Percentiles rank a stretch among this genome's conserved stretches.
Conservation (phyloP, 2,797 vertebrate species). For the Myotis findleyi region DNA sequence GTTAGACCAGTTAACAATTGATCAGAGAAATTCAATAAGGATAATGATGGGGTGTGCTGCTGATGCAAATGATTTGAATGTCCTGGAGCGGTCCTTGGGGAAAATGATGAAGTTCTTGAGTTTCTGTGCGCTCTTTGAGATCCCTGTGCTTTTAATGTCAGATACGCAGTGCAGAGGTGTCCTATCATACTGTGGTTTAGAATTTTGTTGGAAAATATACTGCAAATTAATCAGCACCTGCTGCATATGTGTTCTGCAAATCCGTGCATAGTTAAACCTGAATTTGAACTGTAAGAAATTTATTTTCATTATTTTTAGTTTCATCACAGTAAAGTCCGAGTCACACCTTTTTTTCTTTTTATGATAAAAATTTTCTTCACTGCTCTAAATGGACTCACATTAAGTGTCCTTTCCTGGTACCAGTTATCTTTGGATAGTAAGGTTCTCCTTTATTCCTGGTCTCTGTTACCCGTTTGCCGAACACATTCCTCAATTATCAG, state of each 20-base stretch:
- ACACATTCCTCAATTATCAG: neutral
- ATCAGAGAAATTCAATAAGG: neutral
- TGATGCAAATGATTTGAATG: neutral
- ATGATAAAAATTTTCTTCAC: conserved; percentile 11
- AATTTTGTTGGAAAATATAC: conserved; percentile 45
- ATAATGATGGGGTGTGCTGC: neutral
- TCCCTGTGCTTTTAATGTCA: neutral
- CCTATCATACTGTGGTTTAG: neutral
- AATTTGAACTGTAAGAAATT: conserved; percentile 43
- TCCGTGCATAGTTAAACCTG: neutral
- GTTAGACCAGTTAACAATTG: neutral
- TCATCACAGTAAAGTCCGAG: neutral
- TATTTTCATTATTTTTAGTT: conserved; percentile 54
- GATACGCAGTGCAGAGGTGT: neutral
- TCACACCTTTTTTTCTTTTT: neutral
- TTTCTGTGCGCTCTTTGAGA: neutral
- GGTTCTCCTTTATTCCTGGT: neutral
- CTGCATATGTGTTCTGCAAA: neutral
- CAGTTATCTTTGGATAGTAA: neutral
- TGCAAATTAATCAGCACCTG: neutral
- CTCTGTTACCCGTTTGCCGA: neutral
- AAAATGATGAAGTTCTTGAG: neutral
- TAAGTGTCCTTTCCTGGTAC: neutral
- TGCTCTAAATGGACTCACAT: neutral
- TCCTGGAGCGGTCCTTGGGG: neutral